Evolutionary conservation across 2,113 vertebrate genomes (phyloP), one percentile per base, ranked within the genome.

Genomic region (Nycticebus coucang): DNA sequence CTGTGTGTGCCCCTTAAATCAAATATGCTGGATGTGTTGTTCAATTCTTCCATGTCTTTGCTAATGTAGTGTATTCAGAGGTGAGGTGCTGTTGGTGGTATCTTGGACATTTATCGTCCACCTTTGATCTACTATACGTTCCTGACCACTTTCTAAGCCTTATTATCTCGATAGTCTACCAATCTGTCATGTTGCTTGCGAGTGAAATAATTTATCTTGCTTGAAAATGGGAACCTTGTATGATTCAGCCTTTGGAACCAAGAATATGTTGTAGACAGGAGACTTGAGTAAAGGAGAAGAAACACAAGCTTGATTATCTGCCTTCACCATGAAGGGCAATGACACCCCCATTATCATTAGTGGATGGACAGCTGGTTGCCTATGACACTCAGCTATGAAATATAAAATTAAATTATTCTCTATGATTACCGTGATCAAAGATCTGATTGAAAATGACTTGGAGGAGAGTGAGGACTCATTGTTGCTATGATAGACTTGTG

Each of bases 391-490:
- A 45, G 81, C 64, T 94, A 62, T 89, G 9, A 93, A 95, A 77
- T 9, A 91, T 30, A 55, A 94, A 97, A 72, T 94, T 93, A 89
- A 94, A 77, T 89, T 89, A 93, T 79, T 66, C 15, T 14, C 45
- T 94, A 33, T 88, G 66, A 84, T 94, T 86, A 79, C 35, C 7
- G 55, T 93, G 79, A 95, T 94, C 93, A 94, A 91, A 74, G 4
- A 89, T 17, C 10, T 81, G 45, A 91, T 12, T 91, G 22, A 91
- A 91, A 89, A 13, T 24, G 97, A 75, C 4, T 80, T 66, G 79
- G 30, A 55, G 69, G 33, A 15, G 24, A 21, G 15, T 33, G 7
- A 24, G 71, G 22, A 0, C 45, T 80, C 33, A 11, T 77, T 66
- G n/a, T 69, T 89, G 14, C 45, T 75, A 4, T 75, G 19, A 60